Conservation (phyloP, 2,113 vertebrate genomes). For the Stercorarius parasiticus region DNA sequence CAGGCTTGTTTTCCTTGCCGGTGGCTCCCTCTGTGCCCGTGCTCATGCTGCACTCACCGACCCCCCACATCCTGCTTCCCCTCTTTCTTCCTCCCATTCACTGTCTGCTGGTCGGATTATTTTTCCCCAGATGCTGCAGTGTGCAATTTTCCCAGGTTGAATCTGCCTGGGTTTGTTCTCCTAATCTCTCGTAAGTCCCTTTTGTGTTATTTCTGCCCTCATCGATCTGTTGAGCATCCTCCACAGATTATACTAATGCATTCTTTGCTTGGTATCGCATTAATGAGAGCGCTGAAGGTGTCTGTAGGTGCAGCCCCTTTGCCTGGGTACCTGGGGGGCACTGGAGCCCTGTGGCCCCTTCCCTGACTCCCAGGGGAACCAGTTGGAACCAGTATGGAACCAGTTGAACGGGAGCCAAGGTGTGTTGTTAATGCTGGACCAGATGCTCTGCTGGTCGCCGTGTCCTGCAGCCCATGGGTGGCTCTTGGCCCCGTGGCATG, state of each 20-base stretch:
- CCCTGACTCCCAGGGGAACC: not conserved
- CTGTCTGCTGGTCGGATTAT: not conserved
- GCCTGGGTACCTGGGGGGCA: not conserved
- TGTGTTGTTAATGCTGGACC: not conserved
- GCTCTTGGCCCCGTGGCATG: not conserved
- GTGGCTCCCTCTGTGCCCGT: fast-evolving
- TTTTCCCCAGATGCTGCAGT: conserved; percentile 41
- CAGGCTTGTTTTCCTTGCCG: not conserved
- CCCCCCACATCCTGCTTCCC: conserved; percentile 34
- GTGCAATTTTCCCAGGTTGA: conserved; percentile 41
- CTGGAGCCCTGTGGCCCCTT: not conserved
- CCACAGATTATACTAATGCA: not conserved
- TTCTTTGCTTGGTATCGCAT: not conserved
- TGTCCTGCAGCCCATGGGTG: not conserved
- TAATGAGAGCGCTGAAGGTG: not conserved
- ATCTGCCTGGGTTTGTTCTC: conserved; percentile 36
- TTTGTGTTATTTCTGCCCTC: conserved; percentile 22
- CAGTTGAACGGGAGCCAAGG: not conserved
- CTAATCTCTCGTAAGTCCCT: conserved; percentile 40
- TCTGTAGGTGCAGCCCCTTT: not conserved
- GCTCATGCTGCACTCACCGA: not conserved
- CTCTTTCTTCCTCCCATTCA: conserved; percentile 46
- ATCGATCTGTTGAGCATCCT: not conserved
- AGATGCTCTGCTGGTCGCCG: not conserved
- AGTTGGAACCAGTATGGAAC: not conserved